Base-by-base conservation (phyloP, 2,113 vertebrate species). In the Xiphophorus hellerii region DNA sequence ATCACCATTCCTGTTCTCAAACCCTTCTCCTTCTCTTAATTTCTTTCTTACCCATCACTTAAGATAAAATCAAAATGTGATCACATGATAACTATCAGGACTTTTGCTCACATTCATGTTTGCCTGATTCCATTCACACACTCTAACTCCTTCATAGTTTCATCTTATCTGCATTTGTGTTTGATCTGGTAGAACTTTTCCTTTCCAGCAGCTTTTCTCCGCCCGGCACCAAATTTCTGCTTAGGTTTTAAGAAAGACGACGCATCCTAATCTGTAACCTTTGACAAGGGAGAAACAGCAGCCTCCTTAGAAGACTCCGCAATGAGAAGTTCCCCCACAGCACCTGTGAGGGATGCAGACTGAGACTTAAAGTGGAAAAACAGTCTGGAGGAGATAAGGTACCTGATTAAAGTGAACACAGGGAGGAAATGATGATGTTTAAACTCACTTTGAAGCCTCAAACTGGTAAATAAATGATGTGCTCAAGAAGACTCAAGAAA, bases 381-480 rank as follows among this genome's bases (percentile, higher is more conserved):
- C 67, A 60, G 37, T 35, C 80, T 72, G 84, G 76, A 80, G 73
- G 75, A 81, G 79, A 87, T 74, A 84, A 85, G 87, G 70, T 71
- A 86, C 70, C 87, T 88, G 87, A 93, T 92, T 93, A 91, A 83
- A 90, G 76, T 81, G 83, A 92, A 91, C 87, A 91, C 76, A 73
- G 74, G 62, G 84, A 83, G 78, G 87, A 91, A 93, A 91, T 87
- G 66, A 89, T 78, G 87, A 93, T 87, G 90, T 93, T 92, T 92
- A 92, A 93, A 81, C 84, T 86, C 87, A 87, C 90, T 92, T 91
- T 92, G 86, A 92, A 93, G 91, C 84, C 65, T 82, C 76, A 84
- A 89, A 90, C 86, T 86, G 77, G 85, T 92, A 92, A 93, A 93
- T 93, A 92, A 93, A 91, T 92, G 82, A 93, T 92, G 88, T 39